These are phyloP conservation scores for Nothocercus julius DNA, from an alignment of 2,113 vertebrate species.

Conservation along the genomic window DNA sequence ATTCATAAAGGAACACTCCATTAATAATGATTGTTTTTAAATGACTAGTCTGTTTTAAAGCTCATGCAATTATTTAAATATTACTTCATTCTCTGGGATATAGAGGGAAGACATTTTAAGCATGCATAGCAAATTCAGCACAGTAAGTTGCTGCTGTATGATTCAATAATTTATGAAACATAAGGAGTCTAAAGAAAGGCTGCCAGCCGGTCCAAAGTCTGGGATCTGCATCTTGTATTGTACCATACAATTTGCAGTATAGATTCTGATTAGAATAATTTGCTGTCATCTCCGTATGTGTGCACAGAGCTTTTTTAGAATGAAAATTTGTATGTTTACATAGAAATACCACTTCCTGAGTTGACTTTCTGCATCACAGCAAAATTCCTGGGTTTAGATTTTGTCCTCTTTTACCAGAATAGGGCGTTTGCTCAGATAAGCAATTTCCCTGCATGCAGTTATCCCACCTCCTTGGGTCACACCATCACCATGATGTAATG, in stretches of 20 bases:
- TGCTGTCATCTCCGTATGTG: neutral
- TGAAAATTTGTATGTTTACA: neutral
- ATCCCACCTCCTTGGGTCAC: neutral
- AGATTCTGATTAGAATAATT: neutral
- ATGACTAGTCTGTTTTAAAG: neutral
- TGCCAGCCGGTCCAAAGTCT: neutral
- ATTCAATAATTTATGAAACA: conserved; percentile 36
- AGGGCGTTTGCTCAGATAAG: neutral
- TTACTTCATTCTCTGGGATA: neutral
- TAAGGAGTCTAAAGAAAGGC: neutral
- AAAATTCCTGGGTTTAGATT: neutral
- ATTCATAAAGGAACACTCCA: neutral
- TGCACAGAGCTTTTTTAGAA: neutral
- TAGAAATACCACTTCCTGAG: neutral
- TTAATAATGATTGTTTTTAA: neutral
- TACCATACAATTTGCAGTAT: neutral
- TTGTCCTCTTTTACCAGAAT: neutral
- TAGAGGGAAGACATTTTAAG: conserved; percentile 6
- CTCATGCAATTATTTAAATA: neutral
- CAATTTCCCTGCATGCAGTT: neutral
- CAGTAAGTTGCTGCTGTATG: neutral
- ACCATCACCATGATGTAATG: fast-evolving
- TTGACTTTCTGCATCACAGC: neutral
- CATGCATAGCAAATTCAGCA: neutral
- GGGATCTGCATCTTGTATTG: neutral